Evolutionary conservation across 2,797 vertebrate species (phyloP), one percentile per base, ranked within the genome.

Genomic region (Clarias pachynema): DNA sequence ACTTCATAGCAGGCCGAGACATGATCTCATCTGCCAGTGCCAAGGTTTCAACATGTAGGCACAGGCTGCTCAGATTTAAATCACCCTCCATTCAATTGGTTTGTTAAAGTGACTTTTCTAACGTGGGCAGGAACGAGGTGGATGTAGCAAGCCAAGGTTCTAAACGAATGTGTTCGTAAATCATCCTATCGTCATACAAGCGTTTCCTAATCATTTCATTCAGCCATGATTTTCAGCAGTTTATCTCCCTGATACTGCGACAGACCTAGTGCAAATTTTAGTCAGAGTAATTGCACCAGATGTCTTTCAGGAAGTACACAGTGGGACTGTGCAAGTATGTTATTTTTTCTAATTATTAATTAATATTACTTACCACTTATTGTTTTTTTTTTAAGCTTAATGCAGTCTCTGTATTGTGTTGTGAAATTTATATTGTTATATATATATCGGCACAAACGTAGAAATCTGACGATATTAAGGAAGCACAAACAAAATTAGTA

Each of bases 1-100:
- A 92, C 90, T 94, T 91, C 82, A 91, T 89, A 94, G 92, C 93
- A 94, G 93, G 94, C 89, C 87, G 81, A 90, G 92, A 93, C 94
- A 88, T 91, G 93, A 94, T 92, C 91, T 92, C 90, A 94, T 94
- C 92, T 87, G 85, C 86, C 89, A 89, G 88, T 89, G 90, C 91
- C 89, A 87, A 87, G 66, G 81, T 88, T 87, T 91, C 66, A 90
- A 91, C 78, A 34, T 80, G 88, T 85, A 89, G 88, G 89, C 88
- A 87, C 88, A 85, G 69, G 84, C 79, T 90, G 80, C 18, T 62
- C 87, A 86, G 80, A 84, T 87, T 88, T 86, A 88, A 85, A 90
- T 87, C 86, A 63, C 87, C 87, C 81, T 87, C 89, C 44, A 75
- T 88, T 88, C 89, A 86, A 74, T 84, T 85, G 84, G 86, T 89